Evolutionary conservation across 92 coral and sea anemone genomes (phyloP).

Genomic region (Umimayanthus chanpuru): DNA sequence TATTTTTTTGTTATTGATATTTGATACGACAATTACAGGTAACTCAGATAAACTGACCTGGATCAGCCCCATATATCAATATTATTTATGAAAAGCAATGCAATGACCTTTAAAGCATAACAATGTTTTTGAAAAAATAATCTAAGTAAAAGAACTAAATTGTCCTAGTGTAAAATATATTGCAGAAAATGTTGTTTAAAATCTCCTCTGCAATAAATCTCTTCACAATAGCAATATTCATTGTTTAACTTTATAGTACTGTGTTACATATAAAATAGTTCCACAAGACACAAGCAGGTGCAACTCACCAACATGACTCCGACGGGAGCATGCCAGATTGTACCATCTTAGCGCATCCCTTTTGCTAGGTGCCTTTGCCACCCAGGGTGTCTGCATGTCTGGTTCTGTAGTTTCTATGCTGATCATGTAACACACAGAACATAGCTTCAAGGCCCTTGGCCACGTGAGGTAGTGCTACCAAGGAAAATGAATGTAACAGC

Average conservation of each 20-base stretch:
- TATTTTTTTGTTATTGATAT: too few relatives aligned
- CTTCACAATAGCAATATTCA: too few relatives aligned
- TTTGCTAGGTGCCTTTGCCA: constrained; percentile 70
- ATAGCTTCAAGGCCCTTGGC: constrained; percentile 85
- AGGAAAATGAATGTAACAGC: background rate
- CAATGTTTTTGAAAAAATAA: too few relatives aligned
- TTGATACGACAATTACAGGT: too few relatives aligned
- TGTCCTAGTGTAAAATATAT: background rate
- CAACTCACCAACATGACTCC: constrained; percentile 85
- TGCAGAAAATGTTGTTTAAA: background rate
- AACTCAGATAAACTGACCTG: too few relatives aligned
- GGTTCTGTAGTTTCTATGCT: constrained; percentile 73
- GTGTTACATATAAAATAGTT: too few relatives aligned
- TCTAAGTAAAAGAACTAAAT: too few relatives aligned
- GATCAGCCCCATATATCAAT: too few relatives aligned
- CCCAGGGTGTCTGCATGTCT: constrained; percentile 86
- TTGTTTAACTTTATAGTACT: too few relatives aligned
- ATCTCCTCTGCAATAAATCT: too few relatives aligned
- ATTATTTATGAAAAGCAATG: too few relatives aligned
- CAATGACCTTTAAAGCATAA: too few relatives aligned
- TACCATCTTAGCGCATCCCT: constrained; percentile 88
- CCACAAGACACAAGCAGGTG: background rate
- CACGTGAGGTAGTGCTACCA: constrained; percentile 84
- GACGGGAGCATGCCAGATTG: constrained; percentile 85
- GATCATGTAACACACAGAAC: constrained; percentile 78